A percentile compares a stretch with the other conserved stretches of the same genome.
Conservation (phyloP, 2,797 vertebrate species). For the Telmatherina bonti region DNA sequence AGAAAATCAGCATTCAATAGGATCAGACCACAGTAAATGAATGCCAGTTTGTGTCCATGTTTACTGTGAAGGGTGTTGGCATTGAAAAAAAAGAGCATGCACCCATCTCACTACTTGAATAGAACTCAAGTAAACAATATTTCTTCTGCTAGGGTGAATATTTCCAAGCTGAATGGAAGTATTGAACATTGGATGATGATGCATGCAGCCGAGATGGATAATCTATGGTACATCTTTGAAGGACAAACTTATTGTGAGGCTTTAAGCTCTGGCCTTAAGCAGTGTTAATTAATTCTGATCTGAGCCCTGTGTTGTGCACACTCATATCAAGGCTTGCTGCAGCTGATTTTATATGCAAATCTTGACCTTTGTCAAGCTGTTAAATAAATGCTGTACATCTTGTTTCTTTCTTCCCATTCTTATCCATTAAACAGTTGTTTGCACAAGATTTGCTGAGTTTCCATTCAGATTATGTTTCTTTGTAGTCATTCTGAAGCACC, state of each 20-base stretch:
- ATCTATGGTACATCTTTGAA: slow-evolving; percentile 20
- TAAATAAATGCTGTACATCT: slow-evolving; percentile 7
- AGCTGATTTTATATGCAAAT: slow-evolving; percentile 58
- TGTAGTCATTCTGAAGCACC: slow-evolving; percentile 15
- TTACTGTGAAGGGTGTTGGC: neutral
- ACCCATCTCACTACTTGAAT: slow-evolving; percentile 5
- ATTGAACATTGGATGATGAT: slow-evolving; percentile 39
- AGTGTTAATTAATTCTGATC: slow-evolving; percentile 33
- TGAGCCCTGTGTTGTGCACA: neutral
- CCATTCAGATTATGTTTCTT: slow-evolving; percentile 6
- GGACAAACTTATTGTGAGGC: slow-evolving; percentile 25
- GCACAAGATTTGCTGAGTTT: slow-evolving; percentile 20
- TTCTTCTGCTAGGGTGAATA: neutral
- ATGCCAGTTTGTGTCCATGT: neutral
- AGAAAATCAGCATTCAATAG: slow-evolving; percentile 8
- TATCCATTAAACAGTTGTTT: slow-evolving; percentile 34
- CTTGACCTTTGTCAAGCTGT: slow-evolving; percentile 55
- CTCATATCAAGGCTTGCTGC: slow-evolving; percentile 35
- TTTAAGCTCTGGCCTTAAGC: slow-evolving; percentile 12
- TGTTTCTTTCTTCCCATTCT: slow-evolving; percentile 1
- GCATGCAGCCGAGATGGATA: slow-evolving; percentile 19
- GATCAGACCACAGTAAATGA: neutral
- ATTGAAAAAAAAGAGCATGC: slow-evolving; percentile 23
- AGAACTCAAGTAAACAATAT: slow-evolving; percentile 29
- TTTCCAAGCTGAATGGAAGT: neutral